These are phyloP conservation scores for Panagrolaimus sp. DNA, from an alignment of 1,140 invertebrate species.

Conservation along the genomic window DNA sequence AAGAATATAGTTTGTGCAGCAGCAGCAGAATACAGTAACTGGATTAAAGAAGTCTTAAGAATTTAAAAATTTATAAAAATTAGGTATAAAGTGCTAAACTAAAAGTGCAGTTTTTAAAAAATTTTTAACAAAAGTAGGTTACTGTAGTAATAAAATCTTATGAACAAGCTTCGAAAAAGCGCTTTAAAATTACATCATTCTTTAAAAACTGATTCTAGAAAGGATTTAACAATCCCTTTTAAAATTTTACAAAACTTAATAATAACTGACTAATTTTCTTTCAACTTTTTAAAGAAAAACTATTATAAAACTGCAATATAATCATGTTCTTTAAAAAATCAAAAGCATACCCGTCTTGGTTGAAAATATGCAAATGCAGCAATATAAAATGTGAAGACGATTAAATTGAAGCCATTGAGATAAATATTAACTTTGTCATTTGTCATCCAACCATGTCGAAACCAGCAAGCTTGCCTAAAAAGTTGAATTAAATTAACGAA, in stretches of 20 bases:
- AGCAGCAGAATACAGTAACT: too few relatives aligned
- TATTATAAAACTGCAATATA: neutral
- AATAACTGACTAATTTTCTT: neutral
- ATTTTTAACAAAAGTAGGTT: too few relatives aligned
- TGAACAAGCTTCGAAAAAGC: too few relatives aligned
- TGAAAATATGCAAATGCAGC: slow-evolving; percentile 55
- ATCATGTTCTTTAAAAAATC: neutral
- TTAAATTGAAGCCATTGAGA: slow-evolving; percentile 51
- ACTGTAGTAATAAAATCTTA: too few relatives aligned
- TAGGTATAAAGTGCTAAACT: too few relatives aligned
- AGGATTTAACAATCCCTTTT: too few relatives aligned
- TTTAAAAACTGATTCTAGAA: too few relatives aligned
- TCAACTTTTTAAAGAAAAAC: slow-evolving; percentile 7
- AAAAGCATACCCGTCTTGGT: slow-evolving; percentile 49
- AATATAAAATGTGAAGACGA: slow-evolving; percentile 52
- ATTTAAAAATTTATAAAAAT: too few relatives aligned
- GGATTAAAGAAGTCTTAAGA: too few relatives aligned
- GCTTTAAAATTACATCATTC: too few relatives aligned
- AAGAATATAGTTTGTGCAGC: neutral
- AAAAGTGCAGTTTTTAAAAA: too few relatives aligned
- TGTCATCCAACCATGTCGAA: slow-evolving; percentile 51
- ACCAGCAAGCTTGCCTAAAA: slow-evolving; percentile 42
- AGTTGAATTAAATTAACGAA: neutral
- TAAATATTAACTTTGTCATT: slow-evolving; percentile 53
- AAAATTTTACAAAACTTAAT: too few relatives aligned